A percentile compares a stretch with the other conserved stretches of the same genome.
Conservation (phyloP, 2,797 vertebrate species). For the Psittacula derbiana region DNA sequence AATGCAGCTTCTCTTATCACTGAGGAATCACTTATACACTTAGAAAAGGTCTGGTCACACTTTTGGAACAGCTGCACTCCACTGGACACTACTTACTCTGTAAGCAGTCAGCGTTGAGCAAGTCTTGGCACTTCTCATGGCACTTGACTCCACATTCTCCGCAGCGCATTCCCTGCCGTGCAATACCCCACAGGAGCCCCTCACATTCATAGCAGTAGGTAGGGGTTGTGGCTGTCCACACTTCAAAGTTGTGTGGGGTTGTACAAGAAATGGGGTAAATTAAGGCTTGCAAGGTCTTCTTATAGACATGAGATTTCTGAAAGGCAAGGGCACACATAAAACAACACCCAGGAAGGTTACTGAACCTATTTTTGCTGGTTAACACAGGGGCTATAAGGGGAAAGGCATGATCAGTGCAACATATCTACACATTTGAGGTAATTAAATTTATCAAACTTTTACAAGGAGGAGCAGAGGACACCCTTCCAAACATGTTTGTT, state of each 20-base stretch:
- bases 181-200: slow-evolving; percentile 96
- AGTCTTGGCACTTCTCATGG: slow-evolving; percentile 87
- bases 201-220: slow-evolving; percentile 99
- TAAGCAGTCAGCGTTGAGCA: slow-evolving; percentile 84
- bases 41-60: not conserved
- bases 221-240: slow-evolving; percentile 96
- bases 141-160: slow-evolving; percentile 96
- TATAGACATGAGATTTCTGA: slow-evolving; percentile 98
- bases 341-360: not conserved
- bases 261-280: slow-evolving; percentile 99
- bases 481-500: not conserved
- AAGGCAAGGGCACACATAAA: slow-evolving; percentile 42
- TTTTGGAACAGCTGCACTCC: not conserved
- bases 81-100: slow-evolving; percentile 76
- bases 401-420: not conserved
- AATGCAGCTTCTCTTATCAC: not conserved
- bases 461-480: not conserved
- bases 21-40: not conserved
- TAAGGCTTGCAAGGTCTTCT: slow-evolving; percentile 97
- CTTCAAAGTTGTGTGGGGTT: slow-evolving; percentile 96
- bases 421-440: not conserved
- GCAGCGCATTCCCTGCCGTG: slow-evolving; percentile 96
- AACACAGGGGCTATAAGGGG: not conserved
- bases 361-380: not conserved
- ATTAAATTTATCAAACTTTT: not conserved